Conservation (phyloP, 2,113 vertebrate species). For the Pontoporia blainvillei region DNA sequence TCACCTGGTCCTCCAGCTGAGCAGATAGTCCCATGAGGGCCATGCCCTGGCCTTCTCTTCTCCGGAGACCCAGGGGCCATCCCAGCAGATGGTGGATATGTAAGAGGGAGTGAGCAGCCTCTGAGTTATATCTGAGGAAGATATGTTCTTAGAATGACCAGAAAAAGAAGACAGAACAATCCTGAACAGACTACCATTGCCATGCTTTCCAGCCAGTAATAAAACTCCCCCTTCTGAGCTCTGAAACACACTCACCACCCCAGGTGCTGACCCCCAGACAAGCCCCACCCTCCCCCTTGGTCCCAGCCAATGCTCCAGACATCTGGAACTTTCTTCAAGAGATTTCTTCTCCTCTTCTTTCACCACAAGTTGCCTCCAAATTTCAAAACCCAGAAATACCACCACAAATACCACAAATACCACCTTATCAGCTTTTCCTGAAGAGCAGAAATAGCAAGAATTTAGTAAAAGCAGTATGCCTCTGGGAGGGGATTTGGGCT, state of each 20-base stretch:
- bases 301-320: not conserved
- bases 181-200: not conserved
- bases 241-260: rapidly evolving
- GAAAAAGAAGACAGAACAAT: not conserved
- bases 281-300: too few relatives aligned
- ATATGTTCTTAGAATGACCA: rapidly evolving
- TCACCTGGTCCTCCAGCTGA: not conserved
- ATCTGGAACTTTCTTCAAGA: slow-evolving; percentile 11
- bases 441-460: not conserved
- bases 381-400: slow-evolving; percentile 3
- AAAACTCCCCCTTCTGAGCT: not conserved
- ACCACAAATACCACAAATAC: not conserved
- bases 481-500: not conserved
- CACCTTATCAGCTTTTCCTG: not conserved
- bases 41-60: not conserved
- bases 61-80: not conserved
- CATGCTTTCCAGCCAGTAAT: not conserved
- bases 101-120: not conserved
- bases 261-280: not conserved
- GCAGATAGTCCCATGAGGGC: rapidly evolving
- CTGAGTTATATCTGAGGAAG: not conserved
- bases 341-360: not conserved
- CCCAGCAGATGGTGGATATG: not conserved
- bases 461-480: not conserved
- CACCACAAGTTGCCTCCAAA: not conserved